Conservation (phyloP, 2,797 vertebrate species). For the Taenioides sp. region DNA sequence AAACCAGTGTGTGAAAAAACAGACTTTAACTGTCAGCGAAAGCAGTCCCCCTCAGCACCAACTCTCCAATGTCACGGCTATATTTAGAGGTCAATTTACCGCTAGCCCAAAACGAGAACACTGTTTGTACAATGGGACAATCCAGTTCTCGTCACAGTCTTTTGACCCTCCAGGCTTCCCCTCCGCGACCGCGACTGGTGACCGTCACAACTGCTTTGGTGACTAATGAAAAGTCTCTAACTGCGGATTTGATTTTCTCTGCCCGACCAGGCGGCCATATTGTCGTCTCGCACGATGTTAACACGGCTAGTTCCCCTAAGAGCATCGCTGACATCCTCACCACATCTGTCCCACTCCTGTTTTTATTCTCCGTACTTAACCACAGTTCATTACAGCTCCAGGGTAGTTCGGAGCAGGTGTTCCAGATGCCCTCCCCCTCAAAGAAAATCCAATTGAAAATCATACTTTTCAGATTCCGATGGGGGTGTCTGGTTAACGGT, state of each 20-base stretch:
- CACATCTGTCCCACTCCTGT: conserved; percentile 48
- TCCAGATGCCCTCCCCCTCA: background rate
- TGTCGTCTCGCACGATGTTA: conserved; percentile 6
- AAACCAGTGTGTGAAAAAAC: background rate
- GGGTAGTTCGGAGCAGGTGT: conserved; percentile 57
- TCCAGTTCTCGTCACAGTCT: conserved; percentile 7
- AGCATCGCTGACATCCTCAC: conserved; percentile 27
- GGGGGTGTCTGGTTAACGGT: conserved; percentile 14
- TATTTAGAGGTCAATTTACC: conserved; percentile 15
- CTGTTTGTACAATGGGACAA: conserved; percentile 31
- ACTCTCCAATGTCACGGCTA: background rate
- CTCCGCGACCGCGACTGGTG: conserved; percentile 14
- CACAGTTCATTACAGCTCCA: conserved; percentile 43
- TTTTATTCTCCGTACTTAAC: conserved; percentile 34
- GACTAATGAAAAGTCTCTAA: conserved; percentile 29
- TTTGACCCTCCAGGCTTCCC: conserved; percentile 1
- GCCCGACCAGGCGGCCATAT: conserved; percentile 36
- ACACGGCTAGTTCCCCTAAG: conserved; percentile 18
- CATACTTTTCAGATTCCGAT: conserved; percentile 6
- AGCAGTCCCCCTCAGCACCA: background rate
- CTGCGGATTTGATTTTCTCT: conserved; percentile 15
- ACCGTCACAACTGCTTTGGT: conserved; percentile 54
- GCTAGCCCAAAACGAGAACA: background rate
- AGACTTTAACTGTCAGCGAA: background rate
- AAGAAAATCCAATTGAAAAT: conserved; percentile 19